Conservation (phyloP, 2,888 invertebrate genomes). For the Bombyx huttoni region DNA sequence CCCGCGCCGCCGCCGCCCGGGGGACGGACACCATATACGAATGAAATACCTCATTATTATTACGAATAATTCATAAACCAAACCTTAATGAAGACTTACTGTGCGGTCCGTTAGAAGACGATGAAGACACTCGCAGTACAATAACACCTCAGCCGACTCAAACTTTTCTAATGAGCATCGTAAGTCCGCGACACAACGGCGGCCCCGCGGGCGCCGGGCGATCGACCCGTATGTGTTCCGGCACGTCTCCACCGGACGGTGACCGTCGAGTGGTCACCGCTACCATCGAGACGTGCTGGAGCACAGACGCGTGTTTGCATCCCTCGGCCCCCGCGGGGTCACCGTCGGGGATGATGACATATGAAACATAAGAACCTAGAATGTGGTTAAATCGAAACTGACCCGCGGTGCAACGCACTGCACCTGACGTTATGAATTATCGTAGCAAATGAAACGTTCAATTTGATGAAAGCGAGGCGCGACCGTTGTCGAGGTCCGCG, state of each 20-base stretch:
- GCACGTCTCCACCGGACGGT: too few species aligned
- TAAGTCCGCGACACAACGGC: neutral
- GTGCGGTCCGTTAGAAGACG: neutral
- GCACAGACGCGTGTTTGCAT: too few species aligned
- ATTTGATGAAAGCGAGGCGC: neutral
- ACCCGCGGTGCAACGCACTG: too few species aligned
- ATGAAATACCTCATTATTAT: neutral
- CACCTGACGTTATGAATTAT: neutral
- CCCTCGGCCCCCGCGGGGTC: too few species aligned
- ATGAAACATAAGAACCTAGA: too few species aligned
- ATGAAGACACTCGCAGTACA: neutral
- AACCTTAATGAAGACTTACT: neutral
- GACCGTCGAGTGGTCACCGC: too few species aligned
- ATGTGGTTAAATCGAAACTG: too few species aligned
- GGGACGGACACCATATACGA: neutral
- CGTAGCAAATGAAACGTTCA: neutral
- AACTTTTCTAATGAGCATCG: neutral
- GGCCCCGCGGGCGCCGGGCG: too few species aligned
- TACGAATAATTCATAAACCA: neutral
- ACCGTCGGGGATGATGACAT: too few species aligned
- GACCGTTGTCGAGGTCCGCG: too few species aligned
- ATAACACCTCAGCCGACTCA: neutral
- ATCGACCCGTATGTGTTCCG: too few species aligned
- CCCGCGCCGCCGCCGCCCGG: conserved; percentile 6
- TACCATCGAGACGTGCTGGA: too few species aligned